phyloP scores from a whole-genome alignment of 2,888 invertebrate species.

The Spisula subtruncata region DNA sequence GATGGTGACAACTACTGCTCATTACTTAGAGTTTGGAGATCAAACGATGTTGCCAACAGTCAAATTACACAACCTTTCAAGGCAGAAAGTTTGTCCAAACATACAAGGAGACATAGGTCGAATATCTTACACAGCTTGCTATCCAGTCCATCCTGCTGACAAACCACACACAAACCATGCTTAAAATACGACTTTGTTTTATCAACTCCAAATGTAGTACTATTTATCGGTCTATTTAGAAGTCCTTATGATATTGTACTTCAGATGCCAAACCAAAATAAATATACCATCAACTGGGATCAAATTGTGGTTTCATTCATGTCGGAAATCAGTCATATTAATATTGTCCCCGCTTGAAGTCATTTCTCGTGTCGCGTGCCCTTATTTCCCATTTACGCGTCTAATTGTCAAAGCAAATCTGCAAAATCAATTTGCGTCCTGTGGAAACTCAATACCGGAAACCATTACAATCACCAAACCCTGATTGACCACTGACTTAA shows the following conservation, averaged over 20 bases:
- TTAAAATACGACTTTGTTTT: too few species aligned
- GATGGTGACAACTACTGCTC: too few species aligned
- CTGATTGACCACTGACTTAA: too few species aligned
- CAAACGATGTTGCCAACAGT: too few species aligned
- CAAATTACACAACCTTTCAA: too few species aligned
- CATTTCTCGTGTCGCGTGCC: constrained; percentile 17
- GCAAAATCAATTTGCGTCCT: constrained; percentile 26
- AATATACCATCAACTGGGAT: not conserved
- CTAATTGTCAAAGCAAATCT: too few species aligned
- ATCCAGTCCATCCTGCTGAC: not conserved
- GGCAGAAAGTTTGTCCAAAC: too few species aligned
- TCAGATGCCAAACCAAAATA: not conserved
- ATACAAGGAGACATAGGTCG: too few species aligned
- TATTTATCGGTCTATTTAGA: not conserved
- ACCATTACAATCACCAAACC: constrained; percentile 34
- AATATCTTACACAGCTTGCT: not conserved
- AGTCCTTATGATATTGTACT: not conserved
- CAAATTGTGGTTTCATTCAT: too few species aligned
- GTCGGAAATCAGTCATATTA: not conserved
- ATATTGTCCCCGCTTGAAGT: constrained; percentile 5
- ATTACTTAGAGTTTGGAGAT: too few species aligned
- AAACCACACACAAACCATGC: not conserved
- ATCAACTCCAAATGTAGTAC: too few species aligned
- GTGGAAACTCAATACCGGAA: not conserved
- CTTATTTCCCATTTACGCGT: constrained; percentile 25